A percentile compares a stretch with the other conserved stretches of the same genome.
Conservation (phyloP, 1,140 invertebrate genomes). For the Elymnias hypermnestra region DNA sequence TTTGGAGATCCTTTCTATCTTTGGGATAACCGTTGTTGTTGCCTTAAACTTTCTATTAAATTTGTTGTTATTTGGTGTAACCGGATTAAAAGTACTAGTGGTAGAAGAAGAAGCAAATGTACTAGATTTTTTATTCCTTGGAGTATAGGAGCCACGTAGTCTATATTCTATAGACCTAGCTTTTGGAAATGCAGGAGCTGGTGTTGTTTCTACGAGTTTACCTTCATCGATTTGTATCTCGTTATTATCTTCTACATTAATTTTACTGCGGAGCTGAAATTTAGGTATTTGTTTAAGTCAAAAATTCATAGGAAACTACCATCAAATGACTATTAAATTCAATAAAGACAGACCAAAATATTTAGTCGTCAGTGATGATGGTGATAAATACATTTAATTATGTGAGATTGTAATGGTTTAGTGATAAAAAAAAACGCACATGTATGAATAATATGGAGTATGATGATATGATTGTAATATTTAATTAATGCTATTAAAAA, state of each 20-base stretch:
- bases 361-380: too few relatives aligned
- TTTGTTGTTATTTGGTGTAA: constrained; percentile 44
- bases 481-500: too few relatives aligned
- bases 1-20: constrained; percentile 26
- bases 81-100: constrained; percentile 23
- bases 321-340: too few relatives aligned
- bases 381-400: too few relatives aligned
- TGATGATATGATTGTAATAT: too few relatives aligned
- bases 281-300: constrained; percentile 9
- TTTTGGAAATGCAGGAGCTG: constrained; percentile 25
- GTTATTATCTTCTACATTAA: constrained; percentile 26
- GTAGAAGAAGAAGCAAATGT: constrained; percentile 26
- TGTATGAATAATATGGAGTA: too few relatives aligned
- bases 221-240: constrained; percentile 29
- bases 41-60: constrained; percentile 56
- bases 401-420: too few relatives aligned
- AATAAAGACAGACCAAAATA: too few relatives aligned
- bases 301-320: too few relatives aligned
- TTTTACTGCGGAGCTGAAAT: constrained; percentile 42
- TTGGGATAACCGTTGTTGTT: constrained; percentile 36
- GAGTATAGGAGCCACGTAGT: constrained; percentile 37
- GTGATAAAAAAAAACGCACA: too few relatives aligned
- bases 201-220: constrained; percentile 25
- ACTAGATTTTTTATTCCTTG: constrained; percentile 43
- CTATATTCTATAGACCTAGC: constrained; percentile 36